Evolutionary conservation across 2,888 invertebrate species (phyloP).

Genomic region (Formica aserva): DNA sequence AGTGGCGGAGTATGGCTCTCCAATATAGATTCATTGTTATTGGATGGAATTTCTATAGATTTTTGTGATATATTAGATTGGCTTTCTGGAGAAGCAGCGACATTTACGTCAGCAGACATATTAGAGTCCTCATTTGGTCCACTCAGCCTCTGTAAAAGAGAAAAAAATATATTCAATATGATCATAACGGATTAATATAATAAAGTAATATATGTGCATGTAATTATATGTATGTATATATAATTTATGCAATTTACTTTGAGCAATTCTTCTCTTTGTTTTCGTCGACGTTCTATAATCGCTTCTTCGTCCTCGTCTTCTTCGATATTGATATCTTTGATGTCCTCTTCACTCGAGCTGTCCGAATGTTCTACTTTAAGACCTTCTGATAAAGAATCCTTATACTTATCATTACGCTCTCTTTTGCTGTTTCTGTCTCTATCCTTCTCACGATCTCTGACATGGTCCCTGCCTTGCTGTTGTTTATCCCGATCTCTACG

Average conservation of each 20-base stretch:
- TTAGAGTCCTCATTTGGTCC: slow-evolving; percentile 88
- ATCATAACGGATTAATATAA: background rate
- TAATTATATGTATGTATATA: background rate
- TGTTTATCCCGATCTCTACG: slow-evolving; percentile 82
- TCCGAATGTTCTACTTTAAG: slow-evolving; percentile 89
- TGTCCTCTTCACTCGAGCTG: slow-evolving; percentile 91
- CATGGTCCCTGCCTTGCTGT: slow-evolving; percentile 62
- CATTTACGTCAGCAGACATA: slow-evolving; percentile 80
- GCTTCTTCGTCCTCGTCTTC: slow-evolving; percentile 97
- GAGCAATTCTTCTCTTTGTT: slow-evolving; percentile 94
- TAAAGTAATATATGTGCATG: background rate
- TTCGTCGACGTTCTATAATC: slow-evolving; percentile 95
- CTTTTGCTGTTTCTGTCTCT: slow-evolving; percentile 84
- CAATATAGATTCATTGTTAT: slow-evolving; percentile 82
- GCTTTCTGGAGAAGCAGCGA: slow-evolving; percentile 74
- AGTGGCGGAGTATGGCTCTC: slow-evolving; percentile 84
- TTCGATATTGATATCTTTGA: slow-evolving; percentile 90
- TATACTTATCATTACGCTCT: slow-evolving; percentile 87
- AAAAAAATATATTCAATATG: background rate
- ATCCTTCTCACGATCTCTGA: slow-evolving; percentile 84
- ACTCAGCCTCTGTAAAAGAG: slow-evolving; percentile 86
- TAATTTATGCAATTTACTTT: slow-evolving; percentile 87
- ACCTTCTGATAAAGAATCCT: slow-evolving; percentile 93
- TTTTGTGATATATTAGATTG: slow-evolving; percentile 78
- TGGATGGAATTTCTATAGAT: slow-evolving; percentile 78